Conservation (phyloP, 2,113 vertebrate species). For the Vulpes vulpes region DNA sequence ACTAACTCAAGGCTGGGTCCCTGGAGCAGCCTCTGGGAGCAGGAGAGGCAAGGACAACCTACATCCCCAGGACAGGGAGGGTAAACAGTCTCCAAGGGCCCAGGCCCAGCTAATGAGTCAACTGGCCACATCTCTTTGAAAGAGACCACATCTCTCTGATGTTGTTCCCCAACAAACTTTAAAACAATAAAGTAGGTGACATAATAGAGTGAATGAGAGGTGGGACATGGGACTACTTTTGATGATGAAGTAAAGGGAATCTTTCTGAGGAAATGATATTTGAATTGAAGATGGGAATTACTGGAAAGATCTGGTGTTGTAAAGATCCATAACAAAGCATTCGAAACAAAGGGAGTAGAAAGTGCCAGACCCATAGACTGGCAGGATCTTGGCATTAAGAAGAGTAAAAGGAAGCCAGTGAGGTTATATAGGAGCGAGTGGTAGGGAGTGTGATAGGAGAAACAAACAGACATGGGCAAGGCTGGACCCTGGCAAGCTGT, state of each 20-base stretch:
- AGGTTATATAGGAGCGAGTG: not conserved
- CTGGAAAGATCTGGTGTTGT: not conserved
- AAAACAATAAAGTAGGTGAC: not conserved
- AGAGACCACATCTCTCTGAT: not conserved
- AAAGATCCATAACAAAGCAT: not conserved
- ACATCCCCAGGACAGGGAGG: not conserved
- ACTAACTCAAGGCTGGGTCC: not conserved
- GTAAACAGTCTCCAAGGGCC: not conserved
- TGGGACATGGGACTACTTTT: not conserved
- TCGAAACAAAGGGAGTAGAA: not conserved
- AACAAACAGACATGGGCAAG: not conserved
- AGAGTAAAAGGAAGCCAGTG: not conserved
- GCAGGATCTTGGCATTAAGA: not conserved
- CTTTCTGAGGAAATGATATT: not conserved
- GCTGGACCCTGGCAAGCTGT: accelerated
- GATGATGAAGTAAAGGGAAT: not conserved
- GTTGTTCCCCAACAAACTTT: not conserved
- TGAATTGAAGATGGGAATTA: not conserved
- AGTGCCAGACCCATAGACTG: too few species aligned
- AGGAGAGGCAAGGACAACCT: not conserved
- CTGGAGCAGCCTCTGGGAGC: not conserved
- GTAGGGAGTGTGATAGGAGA: not conserved
- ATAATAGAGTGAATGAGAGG: not conserved
- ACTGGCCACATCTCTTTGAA: not conserved
- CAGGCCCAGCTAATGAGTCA: not conserved